A percentile compares a stretch with the other conserved stretches of the same genome.
Conservation (phyloP, 35 echinoderm and acorn worm species). For the Eucidaris tribuloides region DNA sequence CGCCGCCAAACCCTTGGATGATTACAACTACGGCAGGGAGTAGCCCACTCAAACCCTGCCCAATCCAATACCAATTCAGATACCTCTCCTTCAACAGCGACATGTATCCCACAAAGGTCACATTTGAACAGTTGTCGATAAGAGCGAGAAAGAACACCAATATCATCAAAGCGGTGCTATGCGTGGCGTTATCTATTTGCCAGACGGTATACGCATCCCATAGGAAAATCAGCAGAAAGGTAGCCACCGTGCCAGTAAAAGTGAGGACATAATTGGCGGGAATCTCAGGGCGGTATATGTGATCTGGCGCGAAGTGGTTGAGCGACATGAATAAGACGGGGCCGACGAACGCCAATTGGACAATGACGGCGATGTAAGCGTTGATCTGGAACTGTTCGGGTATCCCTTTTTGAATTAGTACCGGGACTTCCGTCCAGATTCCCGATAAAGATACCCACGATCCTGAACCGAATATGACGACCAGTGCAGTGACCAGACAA, state of each 20-base stretch:
- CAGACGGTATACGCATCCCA: background rate
- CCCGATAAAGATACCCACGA: background rate
- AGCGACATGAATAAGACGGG: background rate
- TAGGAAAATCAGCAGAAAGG: constrained; percentile 7
- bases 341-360: background rate
- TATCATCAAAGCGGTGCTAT: constrained; percentile 6
- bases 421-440: background rate
- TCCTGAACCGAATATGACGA: background rate
- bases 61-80: constrained; percentile 15
- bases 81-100: background rate
- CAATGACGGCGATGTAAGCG: background rate
- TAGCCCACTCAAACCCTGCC: background rate
- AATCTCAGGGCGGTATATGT: constrained; percentile 1
- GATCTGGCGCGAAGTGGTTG: background rate
- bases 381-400: background rate
- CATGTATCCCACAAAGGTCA: constrained; percentile 29
- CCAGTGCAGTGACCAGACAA: background rate
- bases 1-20: constrained; percentile 4
- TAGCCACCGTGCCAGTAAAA: background rate
- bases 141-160: constrained; percentile 11
- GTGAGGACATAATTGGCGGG: constrained; percentile 9
- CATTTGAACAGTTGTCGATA: constrained; percentile 3
- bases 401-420: background rate
- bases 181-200: background rate
- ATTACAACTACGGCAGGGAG: background rate